Percentiles rank a stretch among this genome's conserved stretches.
Conservation (phyloP, 1,140 invertebrate species). For the Philotrypesis tridentata region DNA sequence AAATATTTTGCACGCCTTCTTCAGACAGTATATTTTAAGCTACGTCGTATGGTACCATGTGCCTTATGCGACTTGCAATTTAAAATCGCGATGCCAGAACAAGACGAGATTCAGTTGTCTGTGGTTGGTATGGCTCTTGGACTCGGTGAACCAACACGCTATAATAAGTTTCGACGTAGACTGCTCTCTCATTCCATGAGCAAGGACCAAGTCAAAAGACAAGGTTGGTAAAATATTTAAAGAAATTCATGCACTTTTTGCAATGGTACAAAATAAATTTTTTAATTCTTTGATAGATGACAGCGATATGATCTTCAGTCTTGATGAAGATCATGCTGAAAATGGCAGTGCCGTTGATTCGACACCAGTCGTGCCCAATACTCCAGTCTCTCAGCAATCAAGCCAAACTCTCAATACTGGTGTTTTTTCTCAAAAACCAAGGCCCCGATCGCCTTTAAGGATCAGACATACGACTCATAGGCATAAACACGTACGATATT, state of each 20-base stretch:
- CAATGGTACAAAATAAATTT: background rate
- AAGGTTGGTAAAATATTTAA: slow-evolving; percentile 53
- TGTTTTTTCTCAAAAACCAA: slow-evolving; percentile 54
- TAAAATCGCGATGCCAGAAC: slow-evolving; percentile 86
- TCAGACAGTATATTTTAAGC: slow-evolving; percentile 88
- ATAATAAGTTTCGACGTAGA: slow-evolving; percentile 68
- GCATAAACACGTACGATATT: slow-evolving; percentile 64
- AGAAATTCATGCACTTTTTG: background rate
- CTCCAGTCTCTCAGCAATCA: background rate
- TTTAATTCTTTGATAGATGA: slow-evolving; percentile 52
- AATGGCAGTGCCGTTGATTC: slow-evolving; percentile 40
- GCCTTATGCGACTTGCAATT: slow-evolving; percentile 86
- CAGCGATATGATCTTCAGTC: slow-evolving; percentile 80
- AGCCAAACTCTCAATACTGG: slow-evolving; percentile 26
- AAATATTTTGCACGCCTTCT: slow-evolving; percentile 81
- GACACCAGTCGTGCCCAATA: slow-evolving; percentile 27
- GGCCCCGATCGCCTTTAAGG: slow-evolving; percentile 66
- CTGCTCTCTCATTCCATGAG: slow-evolving; percentile 60
- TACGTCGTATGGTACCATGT: slow-evolving; percentile 88
- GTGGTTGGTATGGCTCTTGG: slow-evolving; percentile 84
- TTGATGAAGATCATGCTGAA: slow-evolving; percentile 79
- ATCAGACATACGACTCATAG: slow-evolving; percentile 59
- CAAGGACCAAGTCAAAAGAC: slow-evolving; percentile 68
- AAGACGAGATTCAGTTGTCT: slow-evolving; percentile 92
- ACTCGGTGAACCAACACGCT: slow-evolving; percentile 76